Conservation (phyloP, 2,888 invertebrate species). For the Stenurella melanura region DNA sequence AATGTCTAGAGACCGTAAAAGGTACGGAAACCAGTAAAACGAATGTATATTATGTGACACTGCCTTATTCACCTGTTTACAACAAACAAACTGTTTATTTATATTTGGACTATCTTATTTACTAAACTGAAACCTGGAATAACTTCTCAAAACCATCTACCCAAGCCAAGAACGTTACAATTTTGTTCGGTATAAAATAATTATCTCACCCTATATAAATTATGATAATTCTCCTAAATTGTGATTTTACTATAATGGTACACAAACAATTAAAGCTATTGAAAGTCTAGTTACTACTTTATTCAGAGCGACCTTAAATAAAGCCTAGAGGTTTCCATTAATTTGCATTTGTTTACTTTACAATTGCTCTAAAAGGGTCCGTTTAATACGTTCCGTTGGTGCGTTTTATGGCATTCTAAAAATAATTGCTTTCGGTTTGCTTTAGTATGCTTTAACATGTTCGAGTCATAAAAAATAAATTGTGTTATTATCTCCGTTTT, state of each 20-base stretch:
- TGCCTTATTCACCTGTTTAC: no score
- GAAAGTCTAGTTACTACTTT: background rate
- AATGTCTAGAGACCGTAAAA: no score
- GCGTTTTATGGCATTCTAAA: slow-evolving; percentile 22
- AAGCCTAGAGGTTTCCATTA: slow-evolving; percentile 20
- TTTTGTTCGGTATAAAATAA: no score
- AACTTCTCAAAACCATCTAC: no score
- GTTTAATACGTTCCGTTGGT: slow-evolving; percentile 7
- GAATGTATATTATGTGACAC: no score
- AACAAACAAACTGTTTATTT: no score
- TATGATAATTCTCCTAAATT: background rate
- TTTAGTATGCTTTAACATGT: slow-evolving; percentile 26
- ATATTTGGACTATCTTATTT: no score
- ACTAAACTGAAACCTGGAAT: no score
- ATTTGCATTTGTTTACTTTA: slow-evolving; percentile 22
- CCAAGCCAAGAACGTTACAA: no score
- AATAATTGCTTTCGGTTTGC: slow-evolving; percentile 27
- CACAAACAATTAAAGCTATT: background rate
- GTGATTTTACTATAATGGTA: background rate
- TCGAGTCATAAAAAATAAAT: slow-evolving; percentile 27
- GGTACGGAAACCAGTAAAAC: no score
- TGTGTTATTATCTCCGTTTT: slow-evolving; percentile 22
- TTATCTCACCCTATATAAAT: no score
- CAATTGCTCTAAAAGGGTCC: slow-evolving; percentile 25
- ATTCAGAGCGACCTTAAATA: slow-evolving; percentile 8